Conservation (phyloP, 53 echinoderm and acorn worm species). For the Echinometra lucunter region DNA sequence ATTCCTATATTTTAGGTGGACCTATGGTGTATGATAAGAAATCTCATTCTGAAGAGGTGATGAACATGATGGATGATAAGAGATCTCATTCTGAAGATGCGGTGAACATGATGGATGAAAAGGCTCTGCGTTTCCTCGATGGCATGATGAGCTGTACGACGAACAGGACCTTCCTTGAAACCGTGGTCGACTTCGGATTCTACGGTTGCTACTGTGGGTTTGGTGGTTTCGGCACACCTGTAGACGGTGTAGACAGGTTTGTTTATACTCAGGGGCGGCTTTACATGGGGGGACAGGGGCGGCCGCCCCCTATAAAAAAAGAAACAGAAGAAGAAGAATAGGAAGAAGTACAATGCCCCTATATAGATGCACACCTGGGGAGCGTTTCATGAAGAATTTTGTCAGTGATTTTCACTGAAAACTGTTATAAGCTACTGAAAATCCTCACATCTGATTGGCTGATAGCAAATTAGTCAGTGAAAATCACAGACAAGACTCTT, state of each 20-base stretch:
- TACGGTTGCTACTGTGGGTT: conserved; percentile 75
- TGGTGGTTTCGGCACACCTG: conserved; percentile 62
- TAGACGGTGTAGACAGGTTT: conserved; percentile 69
- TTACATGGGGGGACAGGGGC: too few relatives aligned
- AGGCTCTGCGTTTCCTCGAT: neutral
- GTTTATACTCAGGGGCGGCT: too few relatives aligned
- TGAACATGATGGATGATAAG: neutral
- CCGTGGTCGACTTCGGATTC: conserved; percentile 30
- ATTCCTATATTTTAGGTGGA: neutral
- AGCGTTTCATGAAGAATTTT: too few relatives aligned
- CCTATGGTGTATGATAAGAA: neutral
- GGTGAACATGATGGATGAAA: neutral
- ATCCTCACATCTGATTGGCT: too few relatives aligned
- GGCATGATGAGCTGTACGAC: conserved; percentile 57
- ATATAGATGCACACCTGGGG: too few relatives aligned
- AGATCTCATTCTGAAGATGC: neutral
- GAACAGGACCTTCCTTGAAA: conserved; percentile 15
- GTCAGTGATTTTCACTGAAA: too few relatives aligned
- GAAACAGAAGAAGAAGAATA: too few relatives aligned
- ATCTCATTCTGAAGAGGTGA: neutral
- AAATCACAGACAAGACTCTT: too few relatives aligned
- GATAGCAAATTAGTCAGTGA: too few relatives aligned
- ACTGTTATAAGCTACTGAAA: too few relatives aligned
- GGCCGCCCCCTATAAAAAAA: too few relatives aligned
- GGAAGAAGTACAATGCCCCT: too few relatives aligned